Evolutionary conservation across 2,797 vertebrate species (phyloP).

Genomic region (Taenioides sp.): DNA sequence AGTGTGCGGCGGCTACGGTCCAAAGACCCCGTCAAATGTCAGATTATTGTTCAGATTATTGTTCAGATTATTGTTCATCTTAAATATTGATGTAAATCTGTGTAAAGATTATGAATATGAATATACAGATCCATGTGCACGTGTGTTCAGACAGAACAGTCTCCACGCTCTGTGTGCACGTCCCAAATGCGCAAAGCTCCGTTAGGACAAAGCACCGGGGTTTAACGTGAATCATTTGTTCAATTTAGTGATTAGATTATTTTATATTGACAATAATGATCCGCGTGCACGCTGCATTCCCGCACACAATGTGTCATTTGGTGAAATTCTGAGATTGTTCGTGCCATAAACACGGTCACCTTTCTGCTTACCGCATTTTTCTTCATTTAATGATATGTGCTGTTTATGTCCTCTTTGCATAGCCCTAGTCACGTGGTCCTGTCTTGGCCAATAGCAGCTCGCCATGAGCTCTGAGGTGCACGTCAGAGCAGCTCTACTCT

Average conservation of each 20-base stretch:
- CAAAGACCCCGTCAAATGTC: background rate
- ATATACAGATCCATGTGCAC: background rate
- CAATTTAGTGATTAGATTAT: background rate
- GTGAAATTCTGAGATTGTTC: conserved; percentile 29
- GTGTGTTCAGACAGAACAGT: background rate
- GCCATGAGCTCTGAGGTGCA: conserved; percentile 79
- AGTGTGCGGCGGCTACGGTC: background rate
- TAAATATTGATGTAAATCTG: background rate
- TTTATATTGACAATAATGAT: background rate
- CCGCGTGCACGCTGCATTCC: background rate
- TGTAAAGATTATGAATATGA: background rate
- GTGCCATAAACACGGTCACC: conserved; percentile 49
- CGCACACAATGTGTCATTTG: background rate
- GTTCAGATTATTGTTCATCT: background rate
- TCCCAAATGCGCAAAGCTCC: background rate
- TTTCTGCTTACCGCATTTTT: conserved; percentile 71
- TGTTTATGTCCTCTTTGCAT: conserved; percentile 91
- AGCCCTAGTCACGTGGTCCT: conserved; percentile 81
- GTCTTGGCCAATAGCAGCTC: conserved; percentile 81
- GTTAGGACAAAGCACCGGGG: background rate
- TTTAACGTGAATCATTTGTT: background rate
- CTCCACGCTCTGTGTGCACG: too few relatives aligned
- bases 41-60: background rate
- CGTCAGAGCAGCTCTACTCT: conserved; percentile 87
- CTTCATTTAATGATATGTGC: conserved; percentile 81